Base-by-base conservation (phyloP, 2,888 invertebrate species). In the Zelleria hepariella region DNA sequence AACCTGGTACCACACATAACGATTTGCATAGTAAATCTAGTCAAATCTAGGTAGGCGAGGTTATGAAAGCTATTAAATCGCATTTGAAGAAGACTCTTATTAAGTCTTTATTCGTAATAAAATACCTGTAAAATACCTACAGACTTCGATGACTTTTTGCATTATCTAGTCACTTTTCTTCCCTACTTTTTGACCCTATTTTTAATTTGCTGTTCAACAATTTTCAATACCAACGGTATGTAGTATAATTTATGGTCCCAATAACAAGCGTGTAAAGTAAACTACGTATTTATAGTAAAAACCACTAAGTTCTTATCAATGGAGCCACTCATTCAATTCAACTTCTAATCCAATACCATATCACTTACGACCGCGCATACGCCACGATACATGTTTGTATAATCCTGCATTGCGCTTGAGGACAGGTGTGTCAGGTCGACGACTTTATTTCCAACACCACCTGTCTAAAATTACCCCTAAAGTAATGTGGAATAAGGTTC, bases 341-440 rank as follows among this genome's bases (percentile, higher is more conserved):
- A 42, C 32, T 42, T 42, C 32, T 42, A 42, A 42, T 0, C 15
- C 32, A 42, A 42, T 42, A 15, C 15, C 32, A 42, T 42, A 42
- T 42, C 32, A 42, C 10, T 42, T 15, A 42, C 4, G 32, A 15
- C n/a, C n/a, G n/a, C n/a, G n/a, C n/a, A n/a, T n/a, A n/a, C 15
- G 15, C 32, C 32, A 42, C 15, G 32, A 10, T 10, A 15, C 4
- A 42, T 2, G 15, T 42, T 42, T 42, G 10, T 42, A 15, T 42
- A 5, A 42, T 42, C 10, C 32, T 25, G 65, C 65, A 57, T 58
- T 64, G 64, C 60, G 65, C 62, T 60, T 69, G 61, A 60, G 65
- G 71, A 75, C 80, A 80, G 80, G 80, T 80, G 80, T 71, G 69
- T 67, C 73, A 74, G 80, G 80, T 80, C 80, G 78, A 74, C 80